Percentiles rank a stretch among this genome's conserved stretches.
phyloP scores from a whole-genome alignment of 1,140 invertebrate species.

The Drosophila sucinea region DNA sequence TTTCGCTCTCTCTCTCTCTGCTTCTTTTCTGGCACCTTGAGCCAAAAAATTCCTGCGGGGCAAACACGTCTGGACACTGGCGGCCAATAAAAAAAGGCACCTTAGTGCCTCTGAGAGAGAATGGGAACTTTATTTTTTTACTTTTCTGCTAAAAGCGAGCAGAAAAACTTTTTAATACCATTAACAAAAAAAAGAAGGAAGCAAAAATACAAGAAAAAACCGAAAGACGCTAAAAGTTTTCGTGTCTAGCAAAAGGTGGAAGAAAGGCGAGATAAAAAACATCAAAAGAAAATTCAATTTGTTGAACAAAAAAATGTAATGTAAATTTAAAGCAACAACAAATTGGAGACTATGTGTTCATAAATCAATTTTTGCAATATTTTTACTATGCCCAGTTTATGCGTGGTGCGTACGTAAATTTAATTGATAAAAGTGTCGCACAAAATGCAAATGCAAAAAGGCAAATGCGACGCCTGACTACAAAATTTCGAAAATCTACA shows the following conservation, averaged over 20 bases:
- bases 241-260: slow-evolving; percentile 49
- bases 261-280: slow-evolving; percentile 9
- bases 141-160: slow-evolving; percentile 43
- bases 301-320: slow-evolving; percentile 5
- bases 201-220: slow-evolving; percentile 5
- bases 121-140: slow-evolving; percentile 61
- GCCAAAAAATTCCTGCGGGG: slow-evolving; percentile 69
- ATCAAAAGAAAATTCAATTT: slow-evolving; percentile 39
- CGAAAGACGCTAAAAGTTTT: slow-evolving; percentile 62
- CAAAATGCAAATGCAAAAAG: slow-evolving; percentile 50
- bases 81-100: slow-evolving; percentile 76
- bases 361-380: slow-evolving; percentile 52
- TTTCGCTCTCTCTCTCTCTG: slow-evolving; percentile 24
- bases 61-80: slow-evolving; percentile 69
- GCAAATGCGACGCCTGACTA: slow-evolving; percentile 61
- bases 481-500: slow-evolving; percentile 77
- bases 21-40: slow-evolving; percentile 62
- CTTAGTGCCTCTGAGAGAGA: slow-evolving; percentile 49
- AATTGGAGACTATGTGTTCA: slow-evolving; percentile 22
- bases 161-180: slow-evolving; percentile 81
- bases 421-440: slow-evolving; percentile 73
- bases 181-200: slow-evolving; percentile 56
- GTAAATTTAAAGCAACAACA: slow-evolving; percentile 35
- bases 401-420: slow-evolving; percentile 72
- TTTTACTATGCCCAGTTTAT: slow-evolving; percentile 50